Evolutionary conservation across 2,113 vertebrate genomes (phyloP).

Genomic region (Amphiprion percula): DNA sequence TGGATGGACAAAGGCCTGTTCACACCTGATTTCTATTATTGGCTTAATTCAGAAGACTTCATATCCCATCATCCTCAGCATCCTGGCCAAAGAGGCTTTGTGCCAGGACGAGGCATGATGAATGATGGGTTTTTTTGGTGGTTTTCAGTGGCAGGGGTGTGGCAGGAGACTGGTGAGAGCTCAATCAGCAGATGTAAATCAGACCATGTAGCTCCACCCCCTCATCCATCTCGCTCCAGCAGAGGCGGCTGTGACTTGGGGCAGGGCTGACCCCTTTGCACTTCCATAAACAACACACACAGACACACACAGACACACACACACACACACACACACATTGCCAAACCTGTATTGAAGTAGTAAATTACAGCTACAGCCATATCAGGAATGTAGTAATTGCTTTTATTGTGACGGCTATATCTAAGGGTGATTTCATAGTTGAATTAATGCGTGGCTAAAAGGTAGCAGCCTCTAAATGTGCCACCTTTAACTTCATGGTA

Average conservation of each 20-base stretch:
- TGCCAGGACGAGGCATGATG: conserved; percentile 26
- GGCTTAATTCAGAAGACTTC: conserved; percentile 37
- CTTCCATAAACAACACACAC: conserved; percentile 48
- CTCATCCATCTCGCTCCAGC: conserved; percentile 74
- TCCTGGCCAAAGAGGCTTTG: conserved; percentile 16
- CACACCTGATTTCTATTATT: conserved; percentile 6
- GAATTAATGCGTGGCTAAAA: conserved; percentile 22
- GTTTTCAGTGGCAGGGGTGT: conserved; percentile 52
- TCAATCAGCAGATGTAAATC: conserved; percentile 81
- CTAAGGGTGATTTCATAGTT: background rate
- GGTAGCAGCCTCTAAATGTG: background rate
- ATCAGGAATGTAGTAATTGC: conserved; percentile 39
- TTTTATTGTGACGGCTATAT: conserved; percentile 51
- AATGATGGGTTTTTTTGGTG: conserved; percentile 55
- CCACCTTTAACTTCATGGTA: background rate
- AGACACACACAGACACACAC: background rate
- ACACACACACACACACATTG: conserved; percentile 14
- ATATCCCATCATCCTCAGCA: conserved; percentile 60
- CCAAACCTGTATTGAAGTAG: conserved; percentile 30
- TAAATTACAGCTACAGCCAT: conserved; percentile 44
- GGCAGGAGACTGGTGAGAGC: conserved; percentile 61
- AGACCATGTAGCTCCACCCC: conserved; percentile 61
- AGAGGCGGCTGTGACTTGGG: conserved; percentile 39
- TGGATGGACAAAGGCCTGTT: background rate
- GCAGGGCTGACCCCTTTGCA: conserved; percentile 59